These are phyloP conservation scores for Rhagonycha fulva DNA, from an alignment of 2,888 invertebrate species.

Conservation along the genomic window DNA sequence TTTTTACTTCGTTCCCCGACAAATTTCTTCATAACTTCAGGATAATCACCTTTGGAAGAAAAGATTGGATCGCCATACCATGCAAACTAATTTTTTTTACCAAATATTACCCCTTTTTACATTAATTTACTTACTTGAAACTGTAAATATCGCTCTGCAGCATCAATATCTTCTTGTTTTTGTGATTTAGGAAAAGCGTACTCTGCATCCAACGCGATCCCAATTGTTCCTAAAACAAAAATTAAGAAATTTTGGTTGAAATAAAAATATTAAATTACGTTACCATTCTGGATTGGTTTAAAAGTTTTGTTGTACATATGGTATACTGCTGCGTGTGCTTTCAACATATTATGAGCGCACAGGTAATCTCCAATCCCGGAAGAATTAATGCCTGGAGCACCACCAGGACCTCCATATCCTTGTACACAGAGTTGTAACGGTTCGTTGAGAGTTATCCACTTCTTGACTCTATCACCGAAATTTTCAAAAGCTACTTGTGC, in stretches of 20 bases:
- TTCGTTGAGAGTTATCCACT: slow-evolving; percentile 61
- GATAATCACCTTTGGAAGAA: slow-evolving; percentile 62
- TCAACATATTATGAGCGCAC: slow-evolving; percentile 65
- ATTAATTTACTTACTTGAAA: slow-evolving; percentile 56
- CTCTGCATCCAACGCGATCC: slow-evolving; percentile 64
- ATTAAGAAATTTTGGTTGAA: neutral
- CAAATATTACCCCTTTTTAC: neutral
- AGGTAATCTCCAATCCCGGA: slow-evolving; percentile 63
- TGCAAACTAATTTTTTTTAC: slow-evolving; percentile 45
- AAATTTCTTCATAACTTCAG: slow-evolving; percentile 58
- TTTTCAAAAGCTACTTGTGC: slow-evolving; percentile 54
- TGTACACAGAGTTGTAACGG: slow-evolving; percentile 46
- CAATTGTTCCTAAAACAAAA: slow-evolving; percentile 58
- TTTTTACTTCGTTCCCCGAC: slow-evolving; percentile 59
- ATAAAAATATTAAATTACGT: neutral
- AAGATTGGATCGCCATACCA: slow-evolving; percentile 63
- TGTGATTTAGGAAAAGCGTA: slow-evolving; percentile 64
- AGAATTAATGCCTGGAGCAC: slow-evolving; percentile 50
- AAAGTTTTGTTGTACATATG: slow-evolving; percentile 60
- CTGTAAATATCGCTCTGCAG: slow-evolving; percentile 62
- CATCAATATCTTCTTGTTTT: slow-evolving; percentile 60
- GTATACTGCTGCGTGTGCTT: slow-evolving; percentile 68
- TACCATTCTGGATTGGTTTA: slow-evolving; percentile 44
- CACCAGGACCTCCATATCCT: slow-evolving; percentile 42
- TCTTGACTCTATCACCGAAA: slow-evolving; percentile 47